A percentile compares a stretch with the other conserved stretches of the same genome.
These are phyloP conservation scores for Hippotragus niger DNA, from an alignment of 2,113 vertebrate species.

Conservation along the genomic window DNA sequence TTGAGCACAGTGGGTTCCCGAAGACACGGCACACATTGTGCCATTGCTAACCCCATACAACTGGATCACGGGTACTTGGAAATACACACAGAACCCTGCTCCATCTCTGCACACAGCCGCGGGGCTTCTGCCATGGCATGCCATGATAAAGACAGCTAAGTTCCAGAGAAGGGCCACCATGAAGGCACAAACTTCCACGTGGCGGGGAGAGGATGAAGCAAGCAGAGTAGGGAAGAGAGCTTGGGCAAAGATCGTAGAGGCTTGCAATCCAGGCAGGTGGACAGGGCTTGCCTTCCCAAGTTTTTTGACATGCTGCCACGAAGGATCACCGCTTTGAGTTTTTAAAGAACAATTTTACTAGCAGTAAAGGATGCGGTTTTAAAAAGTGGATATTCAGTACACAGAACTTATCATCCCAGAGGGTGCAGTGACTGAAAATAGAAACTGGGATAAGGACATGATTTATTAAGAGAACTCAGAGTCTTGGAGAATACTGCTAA, in stretches of 20 bases:
- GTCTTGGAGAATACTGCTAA: not conserved
- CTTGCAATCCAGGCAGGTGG: not conserved
- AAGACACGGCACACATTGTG: not conserved
- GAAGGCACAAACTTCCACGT: not conserved
- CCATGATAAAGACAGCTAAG: not conserved
- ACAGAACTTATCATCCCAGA: not conserved
- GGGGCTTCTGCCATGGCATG: not conserved
- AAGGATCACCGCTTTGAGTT: not conserved
- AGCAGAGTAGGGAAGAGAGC: too few species aligned
- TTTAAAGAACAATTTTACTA: slow-evolving; percentile 9
- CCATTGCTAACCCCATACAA: not conserved
- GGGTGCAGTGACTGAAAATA: not conserved
- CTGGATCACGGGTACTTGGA: not conserved
- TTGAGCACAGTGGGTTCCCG: not conserved
- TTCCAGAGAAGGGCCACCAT: not conserved
- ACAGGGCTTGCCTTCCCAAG: not conserved
- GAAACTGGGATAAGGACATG: not conserved
- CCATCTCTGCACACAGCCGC: not conserved
- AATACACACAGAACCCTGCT: not conserved
- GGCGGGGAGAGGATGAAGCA: not conserved
- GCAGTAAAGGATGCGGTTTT: not conserved
- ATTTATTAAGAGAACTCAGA: not conserved
- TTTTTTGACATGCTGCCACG: not conserved
- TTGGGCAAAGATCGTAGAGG: not conserved
- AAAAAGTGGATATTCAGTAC: not conserved